phyloP scores from a whole-genome alignment of 2,113 vertebrate species.

The Leptosomus discolor region DNA sequence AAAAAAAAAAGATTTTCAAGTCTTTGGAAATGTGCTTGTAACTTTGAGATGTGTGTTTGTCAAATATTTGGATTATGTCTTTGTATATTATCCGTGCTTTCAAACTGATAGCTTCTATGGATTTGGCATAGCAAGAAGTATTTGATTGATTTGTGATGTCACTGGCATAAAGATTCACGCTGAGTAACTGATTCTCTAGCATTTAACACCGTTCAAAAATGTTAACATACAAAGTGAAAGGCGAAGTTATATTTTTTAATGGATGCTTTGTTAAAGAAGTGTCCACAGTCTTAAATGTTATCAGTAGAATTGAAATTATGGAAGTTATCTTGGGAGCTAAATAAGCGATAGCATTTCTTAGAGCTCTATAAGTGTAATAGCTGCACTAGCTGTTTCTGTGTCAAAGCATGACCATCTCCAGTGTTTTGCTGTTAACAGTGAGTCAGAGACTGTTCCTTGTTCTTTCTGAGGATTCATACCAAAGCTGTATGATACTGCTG shows the following conservation, averaged over 20 bases:
- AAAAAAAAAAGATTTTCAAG: neutral
- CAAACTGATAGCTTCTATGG: neutral
- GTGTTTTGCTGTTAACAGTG: neutral
- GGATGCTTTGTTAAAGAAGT: neutral
- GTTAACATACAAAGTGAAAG: neutral
- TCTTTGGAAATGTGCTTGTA: neutral
- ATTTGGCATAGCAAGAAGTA: constrained; percentile 11
- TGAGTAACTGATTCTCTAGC: neutral
- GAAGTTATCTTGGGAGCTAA: constrained; percentile 10
- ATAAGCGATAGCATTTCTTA: constrained; percentile 2
- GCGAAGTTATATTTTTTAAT: neutral
- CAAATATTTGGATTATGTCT: constrained; percentile 42
- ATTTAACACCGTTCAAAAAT: neutral
- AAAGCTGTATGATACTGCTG: constrained; percentile 13
- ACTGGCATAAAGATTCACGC: neutral
- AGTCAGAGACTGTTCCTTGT: constrained; percentile 22
- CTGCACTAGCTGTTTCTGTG: constrained; percentile 17
- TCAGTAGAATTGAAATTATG: constrained; percentile 23
- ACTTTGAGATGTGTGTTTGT: neutral
- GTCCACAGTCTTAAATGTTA: neutral
- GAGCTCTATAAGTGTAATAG: neutral
- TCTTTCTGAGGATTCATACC: neutral
- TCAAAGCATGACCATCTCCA: neutral
- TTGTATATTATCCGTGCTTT: constrained; percentile 19
- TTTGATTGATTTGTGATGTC: constrained; percentile 19